Evolutionary conservation across 2,888 invertebrate species (phyloP).

Genomic region (Epinotia nisella): DNA sequence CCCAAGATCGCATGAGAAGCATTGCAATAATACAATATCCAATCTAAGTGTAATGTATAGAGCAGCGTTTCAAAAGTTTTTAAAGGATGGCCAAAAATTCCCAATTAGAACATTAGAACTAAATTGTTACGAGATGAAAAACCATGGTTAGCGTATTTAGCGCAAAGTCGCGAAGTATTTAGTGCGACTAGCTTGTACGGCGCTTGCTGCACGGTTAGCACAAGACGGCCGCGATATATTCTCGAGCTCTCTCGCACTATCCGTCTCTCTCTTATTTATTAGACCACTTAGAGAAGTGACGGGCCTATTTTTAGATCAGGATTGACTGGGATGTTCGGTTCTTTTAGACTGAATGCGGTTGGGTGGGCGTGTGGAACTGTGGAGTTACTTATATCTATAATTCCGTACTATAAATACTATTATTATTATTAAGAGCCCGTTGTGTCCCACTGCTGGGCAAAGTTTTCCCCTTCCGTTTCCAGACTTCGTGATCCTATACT

Average conservation of each 20-base stretch:
- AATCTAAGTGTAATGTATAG: too few relatives aligned
- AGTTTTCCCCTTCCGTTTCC: too few relatives aligned
- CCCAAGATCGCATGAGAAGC: background rate
- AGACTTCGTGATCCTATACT: too few relatives aligned
- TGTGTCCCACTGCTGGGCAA: too few relatives aligned
- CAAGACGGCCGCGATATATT: too few relatives aligned
- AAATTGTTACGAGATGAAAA: background rate
- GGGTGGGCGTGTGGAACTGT: background rate
- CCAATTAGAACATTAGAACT: background rate
- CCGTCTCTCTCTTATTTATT: too few relatives aligned
- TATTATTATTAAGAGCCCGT: too few relatives aligned
- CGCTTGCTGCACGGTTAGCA: too few relatives aligned
- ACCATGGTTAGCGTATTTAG: background rate
- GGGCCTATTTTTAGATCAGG: conserved; percentile 20
- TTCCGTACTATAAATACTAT: too few relatives aligned
- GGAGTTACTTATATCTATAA: too few relatives aligned
- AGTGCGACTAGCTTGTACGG: background rate
- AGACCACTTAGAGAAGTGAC: too few relatives aligned
- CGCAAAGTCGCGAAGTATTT: background rate
- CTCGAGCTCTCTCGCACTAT: too few relatives aligned
- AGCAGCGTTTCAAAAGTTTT: background rate
- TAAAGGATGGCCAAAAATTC: background rate
- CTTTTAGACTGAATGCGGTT: conserved; percentile 8
- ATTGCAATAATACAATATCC: background rate
- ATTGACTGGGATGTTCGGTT: conserved; percentile 29